A percentile compares a stretch with the other conserved stretches of the same genome.
Conservation (phyloP, 2,113 vertebrate genomes). For the Agapornis roseicollis region DNA sequence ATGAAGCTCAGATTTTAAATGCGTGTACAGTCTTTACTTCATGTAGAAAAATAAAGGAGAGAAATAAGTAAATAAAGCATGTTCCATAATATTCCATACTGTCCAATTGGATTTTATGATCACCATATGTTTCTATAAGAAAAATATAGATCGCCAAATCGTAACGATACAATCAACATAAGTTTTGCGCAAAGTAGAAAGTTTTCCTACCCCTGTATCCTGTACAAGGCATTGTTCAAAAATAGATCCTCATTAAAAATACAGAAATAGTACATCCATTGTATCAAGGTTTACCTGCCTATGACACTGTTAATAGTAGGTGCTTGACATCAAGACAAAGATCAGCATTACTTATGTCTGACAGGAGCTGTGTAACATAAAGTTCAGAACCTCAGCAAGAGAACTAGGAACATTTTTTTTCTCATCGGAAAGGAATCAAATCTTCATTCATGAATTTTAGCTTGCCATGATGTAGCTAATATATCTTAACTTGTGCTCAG, state of each 20-base stretch:
- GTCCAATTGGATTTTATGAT: not conserved
- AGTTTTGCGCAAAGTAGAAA: not conserved
- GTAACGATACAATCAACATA: not conserved
- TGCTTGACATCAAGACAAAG: not conserved
- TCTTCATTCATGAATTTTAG: conserved; percentile 42
- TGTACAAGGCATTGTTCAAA: not conserved
- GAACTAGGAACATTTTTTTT: conserved; percentile 12
- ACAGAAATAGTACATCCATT: not conserved
- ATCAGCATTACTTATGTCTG: conserved; percentile 11
- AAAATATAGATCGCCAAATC: not conserved
- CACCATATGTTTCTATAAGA: not conserved
- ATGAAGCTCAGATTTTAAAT: not conserved
- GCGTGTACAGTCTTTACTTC: not conserved
- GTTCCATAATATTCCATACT: not conserved
- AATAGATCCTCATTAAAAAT: not conserved
- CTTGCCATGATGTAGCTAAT: conserved; percentile 19
- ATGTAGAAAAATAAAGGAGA: not conserved
- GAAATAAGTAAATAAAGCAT: not conserved
- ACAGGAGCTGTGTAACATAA: not conserved
- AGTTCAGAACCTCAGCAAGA: conserved; percentile 35
- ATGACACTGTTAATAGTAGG: not conserved
- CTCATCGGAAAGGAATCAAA: conserved; percentile 59
- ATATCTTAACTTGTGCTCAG: conserved; percentile 43
- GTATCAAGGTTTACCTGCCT: not conserved
- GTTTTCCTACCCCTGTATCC: not conserved